Percentiles rank a stretch among this genome's conserved stretches.
These are phyloP conservation scores for Teinopalpus imperialis DNA, from an alignment of 2,888 invertebrate genomes.

Conservation along the genomic window DNA sequence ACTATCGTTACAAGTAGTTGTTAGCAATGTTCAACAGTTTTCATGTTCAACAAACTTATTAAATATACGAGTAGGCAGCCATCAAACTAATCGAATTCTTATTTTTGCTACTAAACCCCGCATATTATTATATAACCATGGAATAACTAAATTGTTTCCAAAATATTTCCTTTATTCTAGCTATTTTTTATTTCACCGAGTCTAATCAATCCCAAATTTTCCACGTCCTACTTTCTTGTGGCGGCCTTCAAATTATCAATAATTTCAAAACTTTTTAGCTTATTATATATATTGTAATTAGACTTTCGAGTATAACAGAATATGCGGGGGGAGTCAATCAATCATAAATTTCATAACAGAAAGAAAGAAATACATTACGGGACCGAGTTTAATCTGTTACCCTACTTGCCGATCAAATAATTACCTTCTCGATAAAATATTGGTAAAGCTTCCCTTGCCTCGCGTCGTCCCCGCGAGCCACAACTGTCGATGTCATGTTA, in stretches of 20 bases:
- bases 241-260: neutral
- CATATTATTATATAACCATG: too few species aligned
- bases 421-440: slow-evolving; percentile 78
- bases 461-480: slow-evolving; percentile 55
- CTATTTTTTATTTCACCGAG: too few species aligned
- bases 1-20: too few species aligned
- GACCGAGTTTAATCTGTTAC: slow-evolving; percentile 54
- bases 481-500: slow-evolving; percentile 83
- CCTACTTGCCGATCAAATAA: slow-evolving; percentile 68
- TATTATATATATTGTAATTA: neutral
- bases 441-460: slow-evolving; percentile 56
- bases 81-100: too few species aligned
- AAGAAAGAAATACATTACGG: slow-evolving; percentile 52
- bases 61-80: too few species aligned
- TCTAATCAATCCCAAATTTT: neutral
- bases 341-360: slow-evolving; percentile 52
- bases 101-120: too few species aligned
- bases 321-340: slow-evolving; percentile 35
- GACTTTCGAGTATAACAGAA: neutral
- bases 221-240: neutral
- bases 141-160: too few species aligned
- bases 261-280: neutral
- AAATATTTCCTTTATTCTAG: too few species aligned
- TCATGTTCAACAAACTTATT: too few species aligned
- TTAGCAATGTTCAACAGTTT: too few species aligned